phyloP scores from a whole-genome alignment of 2,888 invertebrate genomes.

The Nephrotoma guestfalica region DNA sequence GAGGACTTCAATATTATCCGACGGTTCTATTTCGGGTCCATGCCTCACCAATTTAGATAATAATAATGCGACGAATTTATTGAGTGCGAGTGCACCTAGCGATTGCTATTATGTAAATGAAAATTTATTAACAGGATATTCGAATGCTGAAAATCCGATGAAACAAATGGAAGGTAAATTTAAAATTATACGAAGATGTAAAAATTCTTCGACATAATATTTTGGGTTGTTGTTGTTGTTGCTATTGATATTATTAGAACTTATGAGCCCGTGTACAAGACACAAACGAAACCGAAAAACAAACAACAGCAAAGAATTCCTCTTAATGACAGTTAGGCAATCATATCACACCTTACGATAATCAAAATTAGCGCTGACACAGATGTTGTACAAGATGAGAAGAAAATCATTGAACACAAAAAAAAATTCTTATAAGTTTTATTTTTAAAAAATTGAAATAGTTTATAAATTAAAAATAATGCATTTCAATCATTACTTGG shows the following conservation, averaged over 20 bases:
- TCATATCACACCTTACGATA: background rate
- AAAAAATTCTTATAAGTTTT: background rate
- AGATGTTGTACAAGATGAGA: background rate
- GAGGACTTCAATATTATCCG: constrained; percentile 6
- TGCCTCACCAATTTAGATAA: constrained; percentile 1
- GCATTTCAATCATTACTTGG: background rate
- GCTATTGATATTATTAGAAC: background rate
- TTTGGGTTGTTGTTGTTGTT: background rate
- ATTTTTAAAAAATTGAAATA: background rate
- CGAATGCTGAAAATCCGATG: constrained; percentile 44
- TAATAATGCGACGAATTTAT: constrained; percentile 16
- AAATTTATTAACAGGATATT: constrained; percentile 30
- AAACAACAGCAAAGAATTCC: background rate
- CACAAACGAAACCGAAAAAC: background rate
- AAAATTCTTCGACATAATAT: background rate
- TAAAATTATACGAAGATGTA: background rate
- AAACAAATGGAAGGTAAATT: constrained; percentile 57
- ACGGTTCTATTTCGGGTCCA: background rate
- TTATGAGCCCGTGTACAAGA: background rate
- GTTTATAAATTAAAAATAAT: background rate
- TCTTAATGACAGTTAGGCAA: background rate
- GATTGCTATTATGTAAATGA: constrained; percentile 29
- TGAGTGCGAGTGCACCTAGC: constrained; percentile 22
- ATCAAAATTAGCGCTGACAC: constrained; percentile 5
- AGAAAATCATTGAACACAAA: background rate